A percentile compares a stretch with the other conserved stretches of the same genome.
Conservation (phyloP, 2,797 vertebrate genomes). For the Karalla daura region DNA sequence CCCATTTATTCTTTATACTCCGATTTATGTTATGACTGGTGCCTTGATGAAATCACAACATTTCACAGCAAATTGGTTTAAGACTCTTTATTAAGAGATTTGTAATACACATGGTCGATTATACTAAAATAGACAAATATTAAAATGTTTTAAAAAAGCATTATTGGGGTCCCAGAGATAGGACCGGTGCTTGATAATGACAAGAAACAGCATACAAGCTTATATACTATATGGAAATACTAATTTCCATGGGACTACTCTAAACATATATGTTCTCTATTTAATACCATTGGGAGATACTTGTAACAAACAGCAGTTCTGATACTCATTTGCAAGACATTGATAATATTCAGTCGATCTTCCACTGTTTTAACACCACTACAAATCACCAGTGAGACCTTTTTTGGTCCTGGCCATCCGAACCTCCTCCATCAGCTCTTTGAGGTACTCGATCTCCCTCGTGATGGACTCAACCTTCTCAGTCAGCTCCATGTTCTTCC, state of each 20-base stretch:
- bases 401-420: conserved; percentile 82
- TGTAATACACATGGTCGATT: conserved; percentile 35
- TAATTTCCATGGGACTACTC: conserved; percentile 31
- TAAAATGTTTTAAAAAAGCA: conserved; percentile 29
- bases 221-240: conserved; percentile 53
- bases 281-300: conserved; percentile 46
- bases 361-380: conserved; percentile 35
- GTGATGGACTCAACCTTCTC: conserved; percentile 91
- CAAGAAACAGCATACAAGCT: conserved; percentile 17
- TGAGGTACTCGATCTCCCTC: conserved; percentile 95
- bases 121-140: conserved; percentile 13
- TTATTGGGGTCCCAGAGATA: conserved; percentile 20
- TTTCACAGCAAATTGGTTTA: not conserved
- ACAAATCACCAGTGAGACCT: conserved; percentile 61
- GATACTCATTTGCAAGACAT: conserved; percentile 1
- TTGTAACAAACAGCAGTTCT: conserved; percentile 7
- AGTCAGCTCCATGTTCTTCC: conserved; percentile 88
- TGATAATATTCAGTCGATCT: conserved; percentile 17
- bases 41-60: not conserved
- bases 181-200: conserved; percentile 21
- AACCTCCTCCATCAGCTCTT: conserved; percentile 95
- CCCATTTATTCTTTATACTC: no score
- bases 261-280: conserved; percentile 25
- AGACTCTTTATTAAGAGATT: conserved; percentile 69
- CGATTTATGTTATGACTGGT: no score